Evolutionary conservation across 2,113 vertebrate species (phyloP).

Genomic region (Brachirus orientalis): DNA sequence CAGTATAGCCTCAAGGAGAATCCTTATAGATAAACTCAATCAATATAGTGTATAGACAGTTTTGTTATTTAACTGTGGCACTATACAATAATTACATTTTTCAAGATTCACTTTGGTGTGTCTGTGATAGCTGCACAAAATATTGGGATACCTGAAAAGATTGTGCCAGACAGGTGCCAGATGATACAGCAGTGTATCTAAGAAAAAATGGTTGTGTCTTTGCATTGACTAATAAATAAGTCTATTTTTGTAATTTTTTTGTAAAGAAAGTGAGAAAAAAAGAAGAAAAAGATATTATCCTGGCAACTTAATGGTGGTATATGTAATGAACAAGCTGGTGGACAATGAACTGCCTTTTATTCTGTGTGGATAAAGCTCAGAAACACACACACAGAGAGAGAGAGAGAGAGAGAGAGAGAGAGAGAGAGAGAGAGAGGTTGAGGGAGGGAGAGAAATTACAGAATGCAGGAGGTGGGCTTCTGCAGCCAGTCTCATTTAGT

Average conservation of each 20-base stretch:
- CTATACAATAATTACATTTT: conserved; percentile 2
- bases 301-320: background rate
- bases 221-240: no score
- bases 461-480: conserved; percentile 66
- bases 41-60: conserved; percentile 33
- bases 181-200: no score
- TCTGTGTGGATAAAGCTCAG: conserved; percentile 31
- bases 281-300: background rate
- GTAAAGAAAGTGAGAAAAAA: no score
- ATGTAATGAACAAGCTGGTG: conserved; percentile 1
- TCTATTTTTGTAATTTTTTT: no score
- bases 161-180: no score
- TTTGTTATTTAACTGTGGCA: conserved; percentile 1
- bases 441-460: conserved; percentile 34
- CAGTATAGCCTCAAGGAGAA: conserved; percentile 11
- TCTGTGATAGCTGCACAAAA: conserved; percentile 6
- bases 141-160: no score
- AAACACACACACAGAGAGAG: conserved; percentile 21
- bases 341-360: conserved; percentile 23
- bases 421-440: conserved; percentile 26
- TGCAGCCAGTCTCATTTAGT: conserved; percentile 59
- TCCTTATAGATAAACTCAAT: conserved; percentile 19
- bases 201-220: no score
- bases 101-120: background rate
- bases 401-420: conserved; percentile 25